phyloP scores from a whole-genome alignment of 2,797 vertebrate genomes.

The Leptodactylus fallax region DNA sequence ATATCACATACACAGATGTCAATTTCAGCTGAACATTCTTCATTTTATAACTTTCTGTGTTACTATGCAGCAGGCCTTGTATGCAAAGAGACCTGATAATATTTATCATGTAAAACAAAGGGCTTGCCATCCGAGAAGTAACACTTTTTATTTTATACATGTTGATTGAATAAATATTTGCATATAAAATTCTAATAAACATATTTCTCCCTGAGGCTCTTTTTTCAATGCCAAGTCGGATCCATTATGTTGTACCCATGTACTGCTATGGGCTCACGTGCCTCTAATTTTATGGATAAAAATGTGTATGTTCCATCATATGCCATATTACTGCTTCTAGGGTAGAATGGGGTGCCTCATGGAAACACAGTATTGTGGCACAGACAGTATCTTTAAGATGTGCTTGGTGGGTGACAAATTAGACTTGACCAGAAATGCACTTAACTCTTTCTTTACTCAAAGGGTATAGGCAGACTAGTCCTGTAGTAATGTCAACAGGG shows the following conservation, averaged over 20 bases:
- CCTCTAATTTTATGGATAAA: background rate
- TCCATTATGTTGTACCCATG: background rate
- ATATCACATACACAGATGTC: slow-evolving; percentile 34
- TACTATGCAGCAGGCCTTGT: background rate
- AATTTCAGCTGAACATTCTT: slow-evolving; percentile 19
- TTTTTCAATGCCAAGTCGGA: no score
- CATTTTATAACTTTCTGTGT: slow-evolving; percentile 15
- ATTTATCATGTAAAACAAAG: background rate
- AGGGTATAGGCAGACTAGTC: no score
- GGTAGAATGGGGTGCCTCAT: no score
- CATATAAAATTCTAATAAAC: background rate
- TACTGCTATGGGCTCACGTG: background rate
- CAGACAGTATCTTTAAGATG: no score
- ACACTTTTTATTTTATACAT: background rate
- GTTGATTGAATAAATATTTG: background rate
- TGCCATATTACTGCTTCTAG: no score
- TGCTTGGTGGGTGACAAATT: no score
- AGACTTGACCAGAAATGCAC: no score
- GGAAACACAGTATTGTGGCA: no score
- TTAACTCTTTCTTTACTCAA: no score
- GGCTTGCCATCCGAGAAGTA: background rate
- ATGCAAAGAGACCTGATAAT: background rate
- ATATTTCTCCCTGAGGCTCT: no score
- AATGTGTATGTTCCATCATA: no score
- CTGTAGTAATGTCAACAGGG: no score